These are phyloP conservation scores for Centropristis striata DNA, from an alignment of 2,113 vertebrate genomes.

Conservation along the genomic window DNA sequence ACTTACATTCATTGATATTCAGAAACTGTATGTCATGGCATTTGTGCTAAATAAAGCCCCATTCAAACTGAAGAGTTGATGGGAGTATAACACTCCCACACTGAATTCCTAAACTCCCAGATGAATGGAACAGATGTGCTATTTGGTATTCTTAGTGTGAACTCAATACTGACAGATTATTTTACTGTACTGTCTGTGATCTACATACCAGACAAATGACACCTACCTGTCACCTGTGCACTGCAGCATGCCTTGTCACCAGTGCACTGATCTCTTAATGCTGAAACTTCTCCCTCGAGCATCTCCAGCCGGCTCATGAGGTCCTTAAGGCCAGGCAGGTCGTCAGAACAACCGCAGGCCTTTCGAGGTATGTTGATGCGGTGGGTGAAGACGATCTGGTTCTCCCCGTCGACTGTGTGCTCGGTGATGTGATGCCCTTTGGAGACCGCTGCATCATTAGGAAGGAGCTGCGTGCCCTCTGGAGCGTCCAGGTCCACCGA, in stretches of 20 bases:
- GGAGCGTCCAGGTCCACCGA: constrained; percentile 90
- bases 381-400: constrained; percentile 97
- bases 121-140: constrained; percentile 60
- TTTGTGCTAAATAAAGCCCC: constrained; percentile 15
- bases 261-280: constrained; percentile 90
- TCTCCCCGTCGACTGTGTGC: constrained; percentile 87
- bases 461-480: constrained; percentile 74
- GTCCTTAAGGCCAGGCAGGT: constrained; percentile 89
- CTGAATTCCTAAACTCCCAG: constrained; percentile 18
- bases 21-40: background rate
- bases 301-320: constrained; percentile 93
- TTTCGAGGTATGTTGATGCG: constrained; percentile 94
- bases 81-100: constrained; percentile 16
- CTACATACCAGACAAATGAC: background rate
- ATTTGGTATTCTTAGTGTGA: background rate
- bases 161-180: background rate
- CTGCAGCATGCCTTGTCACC: constrained; percentile 87
- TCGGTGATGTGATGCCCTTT: constrained; percentile 84
- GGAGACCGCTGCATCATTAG: constrained; percentile 61
- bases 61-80: constrained; percentile 26
- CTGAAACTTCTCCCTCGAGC: constrained; percentile 93
- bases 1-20: constrained; percentile 19
- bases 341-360: constrained; percentile 90
- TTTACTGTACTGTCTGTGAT: constrained; percentile 12
- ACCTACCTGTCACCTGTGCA: constrained; percentile 82